Base-by-base conservation (phyloP, 2,797 vertebrate species). In the Hydrocynus forskahlii region DNA sequence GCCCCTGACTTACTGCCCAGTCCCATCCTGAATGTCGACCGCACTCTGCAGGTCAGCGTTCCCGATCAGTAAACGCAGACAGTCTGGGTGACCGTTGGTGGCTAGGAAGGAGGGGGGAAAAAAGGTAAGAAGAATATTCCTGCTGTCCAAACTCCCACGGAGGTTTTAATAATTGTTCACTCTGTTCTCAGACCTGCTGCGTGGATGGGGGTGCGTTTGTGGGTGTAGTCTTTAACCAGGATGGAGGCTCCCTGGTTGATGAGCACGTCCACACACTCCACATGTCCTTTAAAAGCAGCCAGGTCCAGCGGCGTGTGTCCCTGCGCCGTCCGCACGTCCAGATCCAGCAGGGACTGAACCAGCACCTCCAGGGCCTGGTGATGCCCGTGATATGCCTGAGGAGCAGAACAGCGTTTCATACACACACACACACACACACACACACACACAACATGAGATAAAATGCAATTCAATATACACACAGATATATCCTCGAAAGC, bases 191-290 rank as follows among this genome's bases (percentile, higher is more conserved):
- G 73, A 99, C 98, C 98, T 94, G 98, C 97, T 86, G 97, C 97
- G 78, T 99, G 98, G 87, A 99, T 98, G 74, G 98, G 97, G 5
- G 97, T 99, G 90, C 97, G 95, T 91, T 98, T 99, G 79, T 97
- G 91, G 79, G 96, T 90, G 75, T 95, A 98, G 88, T 99, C 98
- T 92, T 98, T 99, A 63, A 99, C 97, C 86, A 98, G 91, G 88
- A 99, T 97, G 50, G 98, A 98, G 78, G 98, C 98, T 85, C 98
- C 97, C 92, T 99, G 98, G 93, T 98, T 98, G 90, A 99, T 98
- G 48, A 99, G 94, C 84, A 98, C 97, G 62, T 98, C 97, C 89
- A 99, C 97, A 93, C 97, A 99, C 91, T 99, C 97, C 63, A 98
- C 96, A 0, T 98, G 98, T 79, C 98, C 98, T 88, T 97, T 97